Evolutionary conservation across 2,888 invertebrate genomes (phyloP).

Genomic region (Chromoteleia sp.): DNA sequence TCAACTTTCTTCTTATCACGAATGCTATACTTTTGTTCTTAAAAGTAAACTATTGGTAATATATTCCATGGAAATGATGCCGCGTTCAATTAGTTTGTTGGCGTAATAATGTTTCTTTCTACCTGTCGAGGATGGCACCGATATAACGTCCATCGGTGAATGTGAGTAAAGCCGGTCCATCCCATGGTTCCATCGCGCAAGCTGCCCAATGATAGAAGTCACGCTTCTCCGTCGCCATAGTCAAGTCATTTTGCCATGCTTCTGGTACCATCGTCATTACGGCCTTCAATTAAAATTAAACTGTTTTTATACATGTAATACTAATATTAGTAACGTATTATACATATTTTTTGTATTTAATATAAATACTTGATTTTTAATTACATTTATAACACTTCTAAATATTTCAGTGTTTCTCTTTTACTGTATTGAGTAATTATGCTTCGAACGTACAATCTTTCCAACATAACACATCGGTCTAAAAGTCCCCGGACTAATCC

Average conservation of each 20-base stretch:
- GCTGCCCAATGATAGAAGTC: constrained; percentile 99
- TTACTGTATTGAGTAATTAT: no score
- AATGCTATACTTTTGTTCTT: not conserved
- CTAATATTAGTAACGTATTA: no score
- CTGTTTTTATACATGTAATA: no score
- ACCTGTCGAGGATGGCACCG: constrained; percentile 91
- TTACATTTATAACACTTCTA: no score
- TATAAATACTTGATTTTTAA: no score
- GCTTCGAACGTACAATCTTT: no score
- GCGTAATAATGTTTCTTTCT: constrained; percentile 73
- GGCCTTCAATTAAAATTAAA: constrained; percentile 86
- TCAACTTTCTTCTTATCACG: not conserved
- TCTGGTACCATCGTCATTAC: constrained; percentile 99
- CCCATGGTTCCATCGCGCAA: constrained; percentile 99
- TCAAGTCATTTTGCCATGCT: constrained; percentile 98
- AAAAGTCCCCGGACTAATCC: no score
- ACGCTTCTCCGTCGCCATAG: constrained; percentile 96
- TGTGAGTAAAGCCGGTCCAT: constrained; percentile 97
- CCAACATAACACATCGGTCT: no score
- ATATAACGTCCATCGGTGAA: constrained; percentile 99
- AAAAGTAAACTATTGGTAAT: not conserved
- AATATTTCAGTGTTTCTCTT: no score
- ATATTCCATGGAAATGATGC: constrained; percentile 71
- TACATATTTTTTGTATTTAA: no score
- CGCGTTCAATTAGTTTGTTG: constrained; percentile 63